Percentiles rank a stretch among this genome's conserved stretches.
phyloP scores from a whole-genome alignment of 2,113 vertebrate species.

The Symphodus melops region DNA sequence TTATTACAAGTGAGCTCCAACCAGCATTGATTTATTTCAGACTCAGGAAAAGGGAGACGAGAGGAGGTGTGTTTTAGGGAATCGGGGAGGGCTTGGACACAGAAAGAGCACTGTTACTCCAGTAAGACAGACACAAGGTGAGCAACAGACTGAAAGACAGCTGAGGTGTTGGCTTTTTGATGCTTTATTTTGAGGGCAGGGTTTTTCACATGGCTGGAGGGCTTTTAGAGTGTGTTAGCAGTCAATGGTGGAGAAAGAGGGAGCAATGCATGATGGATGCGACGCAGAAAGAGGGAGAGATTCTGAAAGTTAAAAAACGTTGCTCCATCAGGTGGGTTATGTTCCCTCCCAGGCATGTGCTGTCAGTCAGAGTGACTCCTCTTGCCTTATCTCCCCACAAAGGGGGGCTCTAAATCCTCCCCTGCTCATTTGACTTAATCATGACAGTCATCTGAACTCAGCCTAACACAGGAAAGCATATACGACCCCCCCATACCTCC shows the following conservation, averaged over 20 bases:
- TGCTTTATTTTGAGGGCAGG: constrained; percentile 26
- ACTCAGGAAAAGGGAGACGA: constrained; percentile 78
- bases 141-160: constrained; percentile 29
- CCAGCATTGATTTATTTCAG: constrained; percentile 99
- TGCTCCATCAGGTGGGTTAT: constrained; percentile 71
- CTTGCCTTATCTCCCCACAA: constrained; percentile 82
- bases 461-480: constrained; percentile 74
- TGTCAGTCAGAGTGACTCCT: constrained; percentile 78
- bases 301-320: constrained; percentile 60
- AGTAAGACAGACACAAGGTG: constrained; percentile 49
- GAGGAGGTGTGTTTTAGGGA: constrained; percentile 68
- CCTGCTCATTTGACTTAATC: constrained; percentile 84
- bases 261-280: constrained; percentile 43
- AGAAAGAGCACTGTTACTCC: constrained; percentile 88
- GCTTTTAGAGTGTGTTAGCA: constrained; percentile 29
- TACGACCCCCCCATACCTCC: constrained; percentile 33
- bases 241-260: neutral
- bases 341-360: constrained; percentile 76
- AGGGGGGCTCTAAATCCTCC: constrained; percentile 82
- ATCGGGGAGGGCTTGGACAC: constrained; percentile 80
- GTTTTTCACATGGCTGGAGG: neutral
- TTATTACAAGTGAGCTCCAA: constrained; percentile 97
- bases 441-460: constrained; percentile 83
- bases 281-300: constrained; percentile 40
- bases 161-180: constrained; percentile 21